Evolutionary conservation across 2,797 vertebrate genomes (phyloP), one percentile per base, ranked within the genome.

Genomic region (Pseudochirops cupreus): DNA sequence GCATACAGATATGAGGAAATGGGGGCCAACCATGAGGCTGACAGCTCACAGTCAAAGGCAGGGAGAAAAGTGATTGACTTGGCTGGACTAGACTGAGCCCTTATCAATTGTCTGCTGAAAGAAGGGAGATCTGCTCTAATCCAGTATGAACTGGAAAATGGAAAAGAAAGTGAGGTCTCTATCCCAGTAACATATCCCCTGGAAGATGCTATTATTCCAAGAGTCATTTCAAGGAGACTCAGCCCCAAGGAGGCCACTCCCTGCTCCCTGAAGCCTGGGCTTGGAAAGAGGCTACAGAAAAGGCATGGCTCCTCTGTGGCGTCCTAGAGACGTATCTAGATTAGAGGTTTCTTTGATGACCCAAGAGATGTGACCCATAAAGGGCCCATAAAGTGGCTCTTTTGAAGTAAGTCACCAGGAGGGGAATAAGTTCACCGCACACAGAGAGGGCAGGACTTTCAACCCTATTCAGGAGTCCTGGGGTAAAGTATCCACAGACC

Each of bases 1-100:
- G 56, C 46, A 26, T 13, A 5, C 0, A 31, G 92, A 87, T n/a
- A 28, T 82, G 10, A 46, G 59, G 52, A 87, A 91, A 33, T 24
- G 0, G 0, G 89, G 56, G 56, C 4, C 0, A 0, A 33, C 5
- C 0, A 0, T 57, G 33, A 50, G 16, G 26, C n/a, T 56, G 93
- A 87, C 92, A 89, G 90, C 56, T 54, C 52, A 12, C 28, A 55
- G n/a, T 82, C 33, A 58, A 91, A 87, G 94, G 92, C 18, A 13
- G 91, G 0, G 21, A 29, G 90, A 46, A 33, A 39, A 74, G 3
- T 26, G 59, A 74, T 0, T 39, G 56, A 46, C 26, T 3, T 0
- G 1, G 50, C 0, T 16, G 29, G 94, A 13, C 39, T 13, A 62
- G 59, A 62, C 3, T 11, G 58, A 29, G 1, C 52, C 58, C 90